Evolutionary conservation across 2,888 invertebrate genomes (phyloP).

Genomic region (Phyto melanocephala): DNA sequence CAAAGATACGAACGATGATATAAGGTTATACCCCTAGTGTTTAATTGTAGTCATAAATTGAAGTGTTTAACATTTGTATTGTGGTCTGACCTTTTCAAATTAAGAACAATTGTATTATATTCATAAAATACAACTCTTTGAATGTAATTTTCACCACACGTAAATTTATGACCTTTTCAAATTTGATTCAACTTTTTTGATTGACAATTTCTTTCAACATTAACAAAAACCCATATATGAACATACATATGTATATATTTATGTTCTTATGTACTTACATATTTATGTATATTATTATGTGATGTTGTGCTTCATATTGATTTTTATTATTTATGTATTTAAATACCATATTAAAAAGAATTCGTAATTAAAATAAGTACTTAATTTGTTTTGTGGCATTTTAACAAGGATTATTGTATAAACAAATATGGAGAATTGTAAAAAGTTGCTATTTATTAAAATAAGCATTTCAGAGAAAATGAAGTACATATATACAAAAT

Average conservation of each 20-base stretch:
- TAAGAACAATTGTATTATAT: constrained; percentile 43
- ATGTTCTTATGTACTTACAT: neutral
- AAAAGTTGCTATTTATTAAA: too few relatives aligned
- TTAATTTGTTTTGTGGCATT: constrained; percentile 19
- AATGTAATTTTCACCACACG: constrained; percentile 41
- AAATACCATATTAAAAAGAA: neutral
- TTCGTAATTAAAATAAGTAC: neutral
- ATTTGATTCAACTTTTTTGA: neutral
- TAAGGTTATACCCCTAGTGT: neutral
- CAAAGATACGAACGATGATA: neutral
- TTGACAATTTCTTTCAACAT: neutral
- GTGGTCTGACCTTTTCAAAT: constrained; percentile 49
- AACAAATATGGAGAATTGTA: too few relatives aligned
- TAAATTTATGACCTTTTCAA: constrained; percentile 54
- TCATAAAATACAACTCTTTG: constrained; percentile 32
- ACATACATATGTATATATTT: neutral
- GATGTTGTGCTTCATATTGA: neutral
- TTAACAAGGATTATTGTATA: neutral
- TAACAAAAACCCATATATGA: neutral
- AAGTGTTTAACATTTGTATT: constrained; percentile 38
- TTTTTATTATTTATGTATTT: neutral
- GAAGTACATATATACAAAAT: too few relatives aligned
- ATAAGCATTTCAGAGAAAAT: too few relatives aligned
- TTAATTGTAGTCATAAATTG: neutral
- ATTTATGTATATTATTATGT: neutral